These are phyloP conservation scores for Gastracanthus pulcherrimus DNA, from an alignment of 2,888 invertebrate genomes.

Conservation along the genomic window DNA sequence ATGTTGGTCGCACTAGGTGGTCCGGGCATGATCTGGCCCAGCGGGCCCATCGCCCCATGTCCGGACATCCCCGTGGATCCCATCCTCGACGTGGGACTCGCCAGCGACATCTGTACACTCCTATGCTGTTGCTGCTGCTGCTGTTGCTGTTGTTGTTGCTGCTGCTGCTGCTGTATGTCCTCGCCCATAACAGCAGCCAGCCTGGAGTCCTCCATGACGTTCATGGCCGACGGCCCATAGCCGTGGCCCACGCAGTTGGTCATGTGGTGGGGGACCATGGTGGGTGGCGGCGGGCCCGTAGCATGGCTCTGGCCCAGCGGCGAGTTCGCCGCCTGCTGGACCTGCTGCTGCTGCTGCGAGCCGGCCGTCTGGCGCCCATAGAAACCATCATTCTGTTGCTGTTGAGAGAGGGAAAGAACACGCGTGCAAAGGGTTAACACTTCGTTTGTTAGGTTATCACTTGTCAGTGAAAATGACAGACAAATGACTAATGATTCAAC, in stretches of 20 bases:
- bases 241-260: slow-evolving; percentile 4
- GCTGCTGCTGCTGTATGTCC: slow-evolving; percentile 45
- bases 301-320: slow-evolving; percentile 31
- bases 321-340: slow-evolving; percentile 21
- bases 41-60: too few species aligned
- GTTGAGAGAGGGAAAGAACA: too few species aligned
- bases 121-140: slow-evolving; percentile 33
- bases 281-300: not conserved
- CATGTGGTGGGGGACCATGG: slow-evolving; percentile 34
- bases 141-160: slow-evolving; percentile 35
- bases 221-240: not conserved
- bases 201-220: slow-evolving; percentile 16
- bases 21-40: slow-evolving; percentile 60
- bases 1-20: slow-evolving; percentile 27
- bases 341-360: not conserved
- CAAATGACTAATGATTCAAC: too few species aligned
- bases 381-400: not conserved
- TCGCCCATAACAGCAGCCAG: slow-evolving; percentile 61
- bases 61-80: slow-evolving; percentile 58
- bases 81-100: slow-evolving; percentile 57
- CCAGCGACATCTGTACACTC: slow-evolving; percentile 58
- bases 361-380: not conserved
- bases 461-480: too few species aligned
- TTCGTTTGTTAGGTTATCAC: too few species aligned
- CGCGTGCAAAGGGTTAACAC: too few species aligned